These are phyloP conservation scores for Rallus limicola DNA, from an alignment of 2,113 vertebrate genomes.

Conservation along the genomic window DNA sequence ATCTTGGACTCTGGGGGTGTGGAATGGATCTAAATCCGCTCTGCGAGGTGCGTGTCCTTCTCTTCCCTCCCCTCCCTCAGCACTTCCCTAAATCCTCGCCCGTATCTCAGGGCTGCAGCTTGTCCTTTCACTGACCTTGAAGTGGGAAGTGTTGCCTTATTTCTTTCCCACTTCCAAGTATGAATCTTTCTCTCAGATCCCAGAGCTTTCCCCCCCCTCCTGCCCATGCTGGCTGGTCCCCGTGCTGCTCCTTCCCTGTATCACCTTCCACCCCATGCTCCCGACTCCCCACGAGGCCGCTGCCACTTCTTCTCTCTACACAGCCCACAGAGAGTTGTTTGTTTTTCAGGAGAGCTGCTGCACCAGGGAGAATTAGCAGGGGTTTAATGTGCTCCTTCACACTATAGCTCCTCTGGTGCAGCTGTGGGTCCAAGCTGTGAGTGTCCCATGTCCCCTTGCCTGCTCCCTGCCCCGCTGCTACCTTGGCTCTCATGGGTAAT, in stretches of 20 bases:
- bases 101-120: not conserved
- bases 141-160: slow-evolving; percentile 18
- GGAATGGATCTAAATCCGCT: not conserved
- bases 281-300: not conserved
- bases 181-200: not conserved
- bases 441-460: not conserved
- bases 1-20: slow-evolving; percentile 60
- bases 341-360: not conserved
- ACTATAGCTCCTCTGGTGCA: accelerated
- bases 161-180: not conserved
- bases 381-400: not conserved
- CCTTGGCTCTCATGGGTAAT: not conserved
- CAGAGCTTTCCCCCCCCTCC: not conserved
- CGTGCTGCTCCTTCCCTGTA: not conserved
- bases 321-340: not conserved
- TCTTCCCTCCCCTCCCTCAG: slow-evolving; percentile 21
- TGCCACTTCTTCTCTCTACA: not conserved
- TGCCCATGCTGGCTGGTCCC: not conserved
- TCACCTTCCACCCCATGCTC: not conserved
- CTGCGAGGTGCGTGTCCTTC: slow-evolving; percentile 16
- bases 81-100: not conserved
- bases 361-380: not conserved
- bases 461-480: not conserved
- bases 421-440: not conserved
- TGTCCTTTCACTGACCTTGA: slow-evolving; percentile 2